Evolutionary conservation across 1,140 invertebrate species (phyloP).

Genomic region (Nautilus pompilius): DNA sequence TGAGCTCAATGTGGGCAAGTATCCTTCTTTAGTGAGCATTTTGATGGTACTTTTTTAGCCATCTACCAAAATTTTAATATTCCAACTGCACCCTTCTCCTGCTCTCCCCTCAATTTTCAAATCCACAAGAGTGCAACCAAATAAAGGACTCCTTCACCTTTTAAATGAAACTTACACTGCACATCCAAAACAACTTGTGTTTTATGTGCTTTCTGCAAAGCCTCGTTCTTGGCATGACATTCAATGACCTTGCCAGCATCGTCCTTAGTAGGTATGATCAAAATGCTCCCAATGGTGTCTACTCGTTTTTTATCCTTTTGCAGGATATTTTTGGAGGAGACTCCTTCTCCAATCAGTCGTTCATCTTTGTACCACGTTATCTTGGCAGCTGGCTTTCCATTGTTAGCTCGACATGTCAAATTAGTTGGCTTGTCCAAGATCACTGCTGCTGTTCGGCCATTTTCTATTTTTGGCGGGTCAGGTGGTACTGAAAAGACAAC

Average conservation of each 20-base stretch:
- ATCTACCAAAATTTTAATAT: too few relatives aligned
- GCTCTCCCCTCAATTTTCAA: too few relatives aligned
- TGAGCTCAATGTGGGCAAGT: too few relatives aligned
- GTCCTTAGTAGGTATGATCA: slow-evolving; percentile 69
- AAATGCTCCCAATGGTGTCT: slow-evolving; percentile 74
- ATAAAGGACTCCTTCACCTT: too few relatives aligned
- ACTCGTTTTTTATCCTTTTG: slow-evolving; percentile 60
- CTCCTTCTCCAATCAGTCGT: slow-evolving; percentile 7
- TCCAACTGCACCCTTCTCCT: too few relatives aligned
- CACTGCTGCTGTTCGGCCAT: slow-evolving; percentile 38
- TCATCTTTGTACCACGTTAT: slow-evolving; percentile 17
- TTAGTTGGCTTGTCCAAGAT: slow-evolving; percentile 85
- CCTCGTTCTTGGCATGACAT: slow-evolving; percentile 63
- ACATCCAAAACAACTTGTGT: slow-evolving; percentile 49
- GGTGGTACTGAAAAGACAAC: not conserved
- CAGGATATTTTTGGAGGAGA: slow-evolving; percentile 17
- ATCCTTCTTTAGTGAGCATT: too few relatives aligned
- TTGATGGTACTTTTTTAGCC: too few relatives aligned
- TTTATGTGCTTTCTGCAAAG: slow-evolving; percentile 35
- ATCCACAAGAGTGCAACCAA: too few relatives aligned
- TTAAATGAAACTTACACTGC: slow-evolving; percentile 55
- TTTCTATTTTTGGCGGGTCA: not conserved
- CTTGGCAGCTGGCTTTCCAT: slow-evolving; percentile 86
- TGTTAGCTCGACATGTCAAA: slow-evolving; percentile 81
- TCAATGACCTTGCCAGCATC: slow-evolving; percentile 88